Evolutionary conservation across 2,888 invertebrate genomes (phyloP).

Genomic region (Alcis repandata): DNA sequence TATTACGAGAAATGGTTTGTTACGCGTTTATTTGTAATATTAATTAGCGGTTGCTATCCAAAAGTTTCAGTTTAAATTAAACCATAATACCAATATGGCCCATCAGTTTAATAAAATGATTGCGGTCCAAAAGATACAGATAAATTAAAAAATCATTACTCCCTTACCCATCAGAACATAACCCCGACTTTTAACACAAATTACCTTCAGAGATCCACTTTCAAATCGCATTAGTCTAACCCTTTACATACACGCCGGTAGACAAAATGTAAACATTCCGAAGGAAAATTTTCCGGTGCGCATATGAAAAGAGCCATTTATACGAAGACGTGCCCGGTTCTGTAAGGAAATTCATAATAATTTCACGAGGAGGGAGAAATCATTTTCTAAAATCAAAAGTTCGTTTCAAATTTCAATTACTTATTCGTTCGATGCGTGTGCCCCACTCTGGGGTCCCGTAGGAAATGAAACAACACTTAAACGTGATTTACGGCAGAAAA

Average conservation of each 20-base stretch:
- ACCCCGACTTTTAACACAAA: conserved; percentile 36
- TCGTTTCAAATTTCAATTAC: conserved; percentile 86
- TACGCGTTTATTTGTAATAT: neutral
- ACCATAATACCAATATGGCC: neutral
- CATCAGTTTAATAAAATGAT: neutral
- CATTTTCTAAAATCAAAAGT: conserved; percentile 84
- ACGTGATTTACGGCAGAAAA: conserved; percentile 83
- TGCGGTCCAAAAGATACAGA: neutral
- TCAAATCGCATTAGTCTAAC: conserved; percentile 48
- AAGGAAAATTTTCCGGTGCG: conserved; percentile 54
- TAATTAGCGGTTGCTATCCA: neutral
- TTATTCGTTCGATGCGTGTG: conserved; percentile 84
- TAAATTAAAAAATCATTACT: conserved; percentile 13
- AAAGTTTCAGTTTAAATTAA: too few species aligned
- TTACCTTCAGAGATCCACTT: conserved; percentile 41
- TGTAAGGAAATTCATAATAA: conserved; percentile 80
- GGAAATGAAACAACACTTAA: conserved; percentile 87
- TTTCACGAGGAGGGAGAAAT: conserved; percentile 77
- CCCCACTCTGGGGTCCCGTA: conserved; percentile 73
- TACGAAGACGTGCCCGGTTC: conserved; percentile 65
- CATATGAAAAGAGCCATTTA: conserved; percentile 64
- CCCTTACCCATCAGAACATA: conserved; percentile 14
- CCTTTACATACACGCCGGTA: conserved; percentile 48
- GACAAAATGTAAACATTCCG: conserved; percentile 57
- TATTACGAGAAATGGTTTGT: neutral